A percentile compares a stretch with the other conserved stretches of the same genome.
These are phyloP conservation scores for Scopus umbretta DNA, from an alignment of 2,113 vertebrate genomes.

Conservation along the genomic window DNA sequence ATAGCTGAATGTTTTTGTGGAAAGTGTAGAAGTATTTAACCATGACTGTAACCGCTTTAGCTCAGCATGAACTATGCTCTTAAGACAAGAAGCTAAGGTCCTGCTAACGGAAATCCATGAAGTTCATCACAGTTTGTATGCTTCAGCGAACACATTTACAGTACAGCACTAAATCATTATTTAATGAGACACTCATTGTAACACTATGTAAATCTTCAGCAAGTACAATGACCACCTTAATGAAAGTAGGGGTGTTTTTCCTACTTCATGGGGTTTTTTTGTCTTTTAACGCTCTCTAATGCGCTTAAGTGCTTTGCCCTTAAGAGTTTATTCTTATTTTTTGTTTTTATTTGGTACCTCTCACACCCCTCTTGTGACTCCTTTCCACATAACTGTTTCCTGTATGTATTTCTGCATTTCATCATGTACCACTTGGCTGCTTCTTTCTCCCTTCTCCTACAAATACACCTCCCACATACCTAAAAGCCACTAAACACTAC, in stretches of 20 bases:
- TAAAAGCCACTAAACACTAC: not conserved
- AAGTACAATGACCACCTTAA: not conserved
- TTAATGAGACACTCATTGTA: not conserved
- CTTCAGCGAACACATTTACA: not conserved
- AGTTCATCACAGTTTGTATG: not conserved
- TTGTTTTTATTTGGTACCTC: not conserved
- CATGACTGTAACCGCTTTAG: not conserved
- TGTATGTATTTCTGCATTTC: not conserved
- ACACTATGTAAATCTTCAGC: not conserved
- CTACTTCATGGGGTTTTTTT: not conserved
- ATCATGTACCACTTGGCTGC: not conserved
- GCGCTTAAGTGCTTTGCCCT: not conserved
- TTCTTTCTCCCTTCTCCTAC: not conserved
- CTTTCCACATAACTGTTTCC: not conserved
- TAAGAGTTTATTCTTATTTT: not conserved
- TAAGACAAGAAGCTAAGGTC: not conserved
- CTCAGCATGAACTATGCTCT: not conserved
- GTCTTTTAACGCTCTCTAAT: not conserved
- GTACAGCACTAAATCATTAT: not conserved
- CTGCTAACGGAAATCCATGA: not conserved
- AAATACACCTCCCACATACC: not conserved
- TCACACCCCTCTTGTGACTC: not conserved
- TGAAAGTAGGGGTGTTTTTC: not conserved
- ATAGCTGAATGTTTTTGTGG: not conserved
- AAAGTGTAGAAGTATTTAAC: not conserved